A percentile compares a stretch with the other conserved stretches of the same genome.
Conservation (phyloP, 2,888 invertebrate genomes). For the Agrochola lychnidis region DNA sequence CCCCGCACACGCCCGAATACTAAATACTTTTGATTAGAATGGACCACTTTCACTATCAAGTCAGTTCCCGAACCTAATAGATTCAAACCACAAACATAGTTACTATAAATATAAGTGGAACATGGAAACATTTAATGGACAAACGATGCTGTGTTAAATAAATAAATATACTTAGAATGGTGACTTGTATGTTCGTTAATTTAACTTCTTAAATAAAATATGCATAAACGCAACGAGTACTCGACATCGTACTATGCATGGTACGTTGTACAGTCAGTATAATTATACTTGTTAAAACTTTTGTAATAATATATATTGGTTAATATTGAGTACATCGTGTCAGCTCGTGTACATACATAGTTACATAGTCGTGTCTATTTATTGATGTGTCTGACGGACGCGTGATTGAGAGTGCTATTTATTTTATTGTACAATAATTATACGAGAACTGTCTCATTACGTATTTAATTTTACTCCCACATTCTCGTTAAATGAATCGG, state of each 20-base stretch:
- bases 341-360: slow-evolving; percentile 57
- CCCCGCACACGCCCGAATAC: slow-evolving; percentile 10
- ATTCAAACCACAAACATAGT: background rate
- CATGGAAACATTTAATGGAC: background rate
- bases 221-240: slow-evolving; percentile 39
- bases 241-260: slow-evolving; percentile 1
- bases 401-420: slow-evolving; percentile 79
- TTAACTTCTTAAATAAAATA: slow-evolving; percentile 11
- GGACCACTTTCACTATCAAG: background rate
- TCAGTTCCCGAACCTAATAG: too few species aligned
- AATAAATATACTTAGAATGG: slow-evolving; percentile 6
- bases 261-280: slow-evolving; percentile 1
- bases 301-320: slow-evolving; percentile 55
- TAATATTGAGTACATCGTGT: slow-evolving; percentile 37
- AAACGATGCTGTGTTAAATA: background rate
- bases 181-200: slow-evolving; percentile 5
- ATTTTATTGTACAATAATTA: slow-evolving; percentile 77
- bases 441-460: slow-evolving; percentile 61
- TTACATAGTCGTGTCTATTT: slow-evolving; percentile 72
- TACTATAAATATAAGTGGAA: too few species aligned
- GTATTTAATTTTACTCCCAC: slow-evolving; percentile 44
- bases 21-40: too few species aligned
- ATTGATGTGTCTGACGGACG: slow-evolving; percentile 71
- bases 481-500: background rate
- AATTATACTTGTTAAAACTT: slow-evolving; percentile 55